Base-by-base conservation (phyloP, 2,888 invertebrate genomes). In the Orthosia cruda region DNA sequence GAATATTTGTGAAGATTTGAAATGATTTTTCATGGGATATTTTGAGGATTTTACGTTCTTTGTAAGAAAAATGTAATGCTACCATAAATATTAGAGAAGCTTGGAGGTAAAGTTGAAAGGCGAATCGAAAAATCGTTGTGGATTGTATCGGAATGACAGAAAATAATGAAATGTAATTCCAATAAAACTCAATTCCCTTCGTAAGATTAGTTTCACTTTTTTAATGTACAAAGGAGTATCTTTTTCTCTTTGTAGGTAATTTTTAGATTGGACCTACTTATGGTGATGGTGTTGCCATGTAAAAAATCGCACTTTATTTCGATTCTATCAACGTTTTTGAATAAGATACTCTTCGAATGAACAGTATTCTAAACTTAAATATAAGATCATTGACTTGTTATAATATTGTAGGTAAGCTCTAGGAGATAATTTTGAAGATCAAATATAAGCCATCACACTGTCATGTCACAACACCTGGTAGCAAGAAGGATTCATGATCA, bases 201-300 rank as follows among this genome's bases (percentile, higher is more conserved):
- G 88, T 91, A 89, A 91, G 89, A 88, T 87, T 87, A 87, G 90
- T 90, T 88, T 84, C 86, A 86, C 81, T 82, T 81, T 83, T 70
- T 78, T 81, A 78, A 81, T 92, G 88, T 92, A 90, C 85, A 89
- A 89, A 92, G 88, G 95, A 93, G 95, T 94, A 94, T 94, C 94
- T 95, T 93, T 91, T 94, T 95, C 93, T 85, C 73, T 77, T n/a
- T 75, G 64, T 77, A 67, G 75, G 84, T 71, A 70, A 55, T 54
- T 59, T 65, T 68, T 68, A 62, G 57, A 71, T 68, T 65, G 66
- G 68, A 55, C 50, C 66, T 79, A 64, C 78, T 76, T 64, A 80
- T 79, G 81, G 86, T 89, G 87, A 77, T 84, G 89, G 87, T 87
- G 86, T 86, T 87, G 82, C 84, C 80, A 77, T 86, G 70, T 78